phyloP scores from a whole-genome alignment of 2,113 vertebrate genomes.

The Catharus minimus region DNA sequence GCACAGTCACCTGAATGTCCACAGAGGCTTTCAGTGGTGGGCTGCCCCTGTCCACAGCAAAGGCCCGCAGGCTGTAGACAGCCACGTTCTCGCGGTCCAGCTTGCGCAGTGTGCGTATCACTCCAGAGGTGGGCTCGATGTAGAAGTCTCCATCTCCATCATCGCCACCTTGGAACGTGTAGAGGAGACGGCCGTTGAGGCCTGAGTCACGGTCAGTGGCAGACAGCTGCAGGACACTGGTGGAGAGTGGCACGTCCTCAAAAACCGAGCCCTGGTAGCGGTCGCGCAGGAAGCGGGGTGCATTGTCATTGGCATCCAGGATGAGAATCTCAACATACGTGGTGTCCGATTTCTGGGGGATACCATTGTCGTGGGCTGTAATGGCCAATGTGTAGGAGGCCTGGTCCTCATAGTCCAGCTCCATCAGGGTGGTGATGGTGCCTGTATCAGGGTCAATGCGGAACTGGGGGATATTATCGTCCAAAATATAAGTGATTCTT shows the following conservation, averaged over 20 bases:
- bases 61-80: slow-evolving; percentile 86
- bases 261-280: slow-evolving; percentile 88
- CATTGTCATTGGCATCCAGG: slow-evolving; percentile 91
- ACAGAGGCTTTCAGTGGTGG: slow-evolving; percentile 86
- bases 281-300: slow-evolving; percentile 85
- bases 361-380: slow-evolving; percentile 91
- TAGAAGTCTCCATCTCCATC: slow-evolving; percentile 94
- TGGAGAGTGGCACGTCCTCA: slow-evolving; percentile 86
- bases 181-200: slow-evolving; percentile 87
- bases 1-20: slow-evolving; percentile 85
- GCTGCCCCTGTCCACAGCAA: slow-evolving; percentile 87
- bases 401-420: slow-evolving; percentile 93
- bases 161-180: slow-evolving; percentile 90
- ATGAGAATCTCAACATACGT: slow-evolving; percentile 94
- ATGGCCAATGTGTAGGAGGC: slow-evolving; percentile 92
- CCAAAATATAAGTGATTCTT: slow-evolving; percentile 91
- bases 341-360: slow-evolving; percentile 93
- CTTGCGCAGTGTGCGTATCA: slow-evolving; percentile 89
- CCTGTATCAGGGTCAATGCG: slow-evolving; percentile 89
- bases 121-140: slow-evolving; percentile 91
- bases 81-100: slow-evolving; percentile 92
- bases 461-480: slow-evolving; percentile 93
- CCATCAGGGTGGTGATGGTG: slow-evolving; percentile 88
- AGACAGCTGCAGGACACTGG: slow-evolving; percentile 92
- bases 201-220: slow-evolving; percentile 90